phyloP scores from a whole-genome alignment of 2,888 invertebrate genomes.

The Apamea sordens region DNA sequence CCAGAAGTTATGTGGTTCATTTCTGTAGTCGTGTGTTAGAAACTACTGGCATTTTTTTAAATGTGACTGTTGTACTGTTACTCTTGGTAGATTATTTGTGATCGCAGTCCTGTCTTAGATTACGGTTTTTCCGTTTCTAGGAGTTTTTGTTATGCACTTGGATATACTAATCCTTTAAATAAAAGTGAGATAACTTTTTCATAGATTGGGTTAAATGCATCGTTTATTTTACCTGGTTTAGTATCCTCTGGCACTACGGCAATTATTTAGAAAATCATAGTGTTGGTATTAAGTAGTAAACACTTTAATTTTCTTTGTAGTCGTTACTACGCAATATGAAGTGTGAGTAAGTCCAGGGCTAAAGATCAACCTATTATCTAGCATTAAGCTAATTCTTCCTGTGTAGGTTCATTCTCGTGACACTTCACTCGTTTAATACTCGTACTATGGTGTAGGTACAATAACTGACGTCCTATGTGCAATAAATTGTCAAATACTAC shows the following conservation, averaged over 20 bases:
- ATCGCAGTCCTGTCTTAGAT: not conserved
- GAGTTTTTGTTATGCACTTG: not conserved
- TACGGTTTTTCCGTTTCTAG: not conserved
- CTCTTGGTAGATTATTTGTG: not conserved
- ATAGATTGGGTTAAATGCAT: not conserved
- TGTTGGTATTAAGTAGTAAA: not conserved
- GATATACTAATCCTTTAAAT: not conserved
- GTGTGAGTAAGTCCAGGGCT: constrained; percentile 19
- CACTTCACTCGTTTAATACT: not conserved
- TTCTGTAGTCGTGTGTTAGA: not conserved
- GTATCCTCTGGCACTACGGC: not conserved
- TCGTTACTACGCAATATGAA: constrained; percentile 15
- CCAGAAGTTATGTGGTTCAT: no score
- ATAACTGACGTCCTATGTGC: not conserved
- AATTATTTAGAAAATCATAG: not conserved
- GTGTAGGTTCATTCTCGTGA: constrained; percentile 3
- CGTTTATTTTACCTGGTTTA: not conserved
- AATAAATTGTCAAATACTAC: not conserved
- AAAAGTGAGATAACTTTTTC: not conserved
- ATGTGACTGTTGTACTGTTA: no score
- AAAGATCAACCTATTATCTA: constrained; percentile 33
- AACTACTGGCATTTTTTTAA: not conserved
- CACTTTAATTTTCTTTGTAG: constrained; percentile 6
- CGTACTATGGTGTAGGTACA: not conserved
- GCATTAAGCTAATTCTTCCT: constrained; percentile 41